Evolutionary conservation across 2,797 vertebrate species (phyloP).

Genomic region (Ctenochaetus hawaiiensis): DNA sequence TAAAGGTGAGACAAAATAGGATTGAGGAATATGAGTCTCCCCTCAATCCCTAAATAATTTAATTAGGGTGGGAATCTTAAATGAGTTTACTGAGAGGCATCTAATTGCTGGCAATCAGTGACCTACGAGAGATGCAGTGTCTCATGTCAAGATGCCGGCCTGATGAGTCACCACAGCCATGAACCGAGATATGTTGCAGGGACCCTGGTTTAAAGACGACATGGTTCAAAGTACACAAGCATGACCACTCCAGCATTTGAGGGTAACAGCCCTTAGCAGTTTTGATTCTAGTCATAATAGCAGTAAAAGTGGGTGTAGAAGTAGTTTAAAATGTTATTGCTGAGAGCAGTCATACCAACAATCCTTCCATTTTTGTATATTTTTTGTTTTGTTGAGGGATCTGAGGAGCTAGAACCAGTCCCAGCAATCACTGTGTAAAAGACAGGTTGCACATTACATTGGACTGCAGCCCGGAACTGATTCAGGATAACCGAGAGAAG

Average conservation of each 20-base stretch:
- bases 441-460: neutral
- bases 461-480: neutral
- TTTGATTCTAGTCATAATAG: neutral
- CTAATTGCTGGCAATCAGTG: slow-evolving; percentile 30
- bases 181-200: neutral
- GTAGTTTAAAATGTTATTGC: neutral
- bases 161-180: slow-evolving; percentile 40
- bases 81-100: neutral
- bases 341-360: neutral
- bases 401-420: neutral
- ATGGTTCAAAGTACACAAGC: neutral
- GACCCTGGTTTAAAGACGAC: slow-evolving; percentile 5
- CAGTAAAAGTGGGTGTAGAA: neutral
- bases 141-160: slow-evolving; percentile 11
- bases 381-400: neutral
- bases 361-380: neutral
- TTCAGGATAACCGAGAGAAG: neutral
- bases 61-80: neutral
- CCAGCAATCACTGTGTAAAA: neutral
- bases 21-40: neutral
- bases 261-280: neutral
- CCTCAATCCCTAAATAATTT: neutral
- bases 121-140: slow-evolving; percentile 9
- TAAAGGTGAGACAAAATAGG: neutral
- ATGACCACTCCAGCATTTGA: neutral